These are phyloP conservation scores for Sebastes itinus DNA, from an alignment of 2,797 vertebrate genomes.

Conservation along the genomic window DNA sequence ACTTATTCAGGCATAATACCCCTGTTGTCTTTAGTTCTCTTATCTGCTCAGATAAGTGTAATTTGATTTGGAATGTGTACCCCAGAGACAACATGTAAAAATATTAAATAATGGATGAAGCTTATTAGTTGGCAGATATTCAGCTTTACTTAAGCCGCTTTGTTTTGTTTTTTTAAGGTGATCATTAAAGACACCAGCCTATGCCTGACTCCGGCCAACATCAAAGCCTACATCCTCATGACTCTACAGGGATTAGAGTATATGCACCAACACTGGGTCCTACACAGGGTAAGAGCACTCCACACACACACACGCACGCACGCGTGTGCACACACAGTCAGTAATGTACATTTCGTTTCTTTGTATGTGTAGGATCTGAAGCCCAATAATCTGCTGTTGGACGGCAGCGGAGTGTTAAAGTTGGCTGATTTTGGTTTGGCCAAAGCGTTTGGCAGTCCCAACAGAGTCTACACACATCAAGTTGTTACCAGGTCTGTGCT, in stretches of 20 bases:
- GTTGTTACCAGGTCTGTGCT: slow-evolving; percentile 93
- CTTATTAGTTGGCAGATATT: neutral
- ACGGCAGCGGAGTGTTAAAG: slow-evolving; percentile 94
- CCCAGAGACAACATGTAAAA: neutral
- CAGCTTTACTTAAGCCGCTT: neutral
- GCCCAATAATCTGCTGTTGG: slow-evolving; percentile 95
- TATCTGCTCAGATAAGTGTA: neutral
- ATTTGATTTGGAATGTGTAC: neutral
- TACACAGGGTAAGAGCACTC: slow-evolving; percentile 89
- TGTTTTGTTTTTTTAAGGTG: slow-evolving; percentile 81
- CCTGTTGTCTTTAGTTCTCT: neutral
- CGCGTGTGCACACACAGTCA: neutral
- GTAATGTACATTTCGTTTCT: neutral
- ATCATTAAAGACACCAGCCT: slow-evolving; percentile 98
- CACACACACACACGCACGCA: neutral
- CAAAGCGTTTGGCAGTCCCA: slow-evolving; percentile 97
- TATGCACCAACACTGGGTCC: slow-evolving; percentile 95
- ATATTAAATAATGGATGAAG: neutral
- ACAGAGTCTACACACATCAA: slow-evolving; percentile 95
- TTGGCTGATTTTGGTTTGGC: slow-evolving; percentile 97
- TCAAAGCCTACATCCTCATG: slow-evolving; percentile 98
- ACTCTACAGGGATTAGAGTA: slow-evolving; percentile 97
- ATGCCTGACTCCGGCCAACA: slow-evolving; percentile 94
- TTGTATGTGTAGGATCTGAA: slow-evolving; percentile 89
- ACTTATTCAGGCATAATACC: neutral